Evolutionary conservation across 2,797 vertebrate genomes (phyloP).

Genomic region (Coccyzus lansbergi): DNA sequence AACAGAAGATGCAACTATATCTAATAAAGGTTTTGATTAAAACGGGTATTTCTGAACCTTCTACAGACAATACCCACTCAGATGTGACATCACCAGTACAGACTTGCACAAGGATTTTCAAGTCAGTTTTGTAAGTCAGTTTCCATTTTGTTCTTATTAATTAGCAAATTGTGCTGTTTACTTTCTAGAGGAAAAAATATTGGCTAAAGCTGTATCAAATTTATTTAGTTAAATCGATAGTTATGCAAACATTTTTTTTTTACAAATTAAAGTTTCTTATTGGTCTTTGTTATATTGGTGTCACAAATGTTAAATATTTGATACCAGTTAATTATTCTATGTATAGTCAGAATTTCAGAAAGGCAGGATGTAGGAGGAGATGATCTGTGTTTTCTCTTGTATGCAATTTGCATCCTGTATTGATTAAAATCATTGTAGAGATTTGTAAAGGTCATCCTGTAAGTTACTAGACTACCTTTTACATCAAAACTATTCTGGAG

Average conservation of each 20-base stretch:
- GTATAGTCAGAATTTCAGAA: conserved; percentile 15
- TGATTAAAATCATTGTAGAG: neutral
- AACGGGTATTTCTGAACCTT: conserved; percentile 58
- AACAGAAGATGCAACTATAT: neutral
- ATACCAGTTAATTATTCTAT: conserved; percentile 10
- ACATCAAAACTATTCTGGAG: neutral
- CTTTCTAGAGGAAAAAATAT: neutral
- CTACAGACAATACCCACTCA: conserved; percentile 53
- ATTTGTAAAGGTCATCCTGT: neutral
- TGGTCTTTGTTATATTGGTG: conserved; percentile 30
- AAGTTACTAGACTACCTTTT: neutral
- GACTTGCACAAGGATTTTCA: conserved; percentile 65
- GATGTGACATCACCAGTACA: conserved; percentile 61
- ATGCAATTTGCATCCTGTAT: conserved; percentile 1
- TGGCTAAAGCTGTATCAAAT: neutral
- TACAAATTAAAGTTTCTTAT: conserved; percentile 1
- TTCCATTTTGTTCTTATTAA: conserved; percentile 52
- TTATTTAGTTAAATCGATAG: neutral
- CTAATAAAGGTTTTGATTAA: conserved; percentile 49
- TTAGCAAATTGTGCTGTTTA: conserved; percentile 25
- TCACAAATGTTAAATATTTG: conserved; percentile 61
- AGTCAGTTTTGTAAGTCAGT: conserved; percentile 69
- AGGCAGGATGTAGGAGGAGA: neutral
- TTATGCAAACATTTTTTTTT: conserved; percentile 18
- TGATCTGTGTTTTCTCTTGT: conserved; percentile 7